A percentile compares a stretch with the other conserved stretches of the same genome.
phyloP scores from a whole-genome alignment of 2,888 invertebrate species.

The Cabera pusaria region DNA sequence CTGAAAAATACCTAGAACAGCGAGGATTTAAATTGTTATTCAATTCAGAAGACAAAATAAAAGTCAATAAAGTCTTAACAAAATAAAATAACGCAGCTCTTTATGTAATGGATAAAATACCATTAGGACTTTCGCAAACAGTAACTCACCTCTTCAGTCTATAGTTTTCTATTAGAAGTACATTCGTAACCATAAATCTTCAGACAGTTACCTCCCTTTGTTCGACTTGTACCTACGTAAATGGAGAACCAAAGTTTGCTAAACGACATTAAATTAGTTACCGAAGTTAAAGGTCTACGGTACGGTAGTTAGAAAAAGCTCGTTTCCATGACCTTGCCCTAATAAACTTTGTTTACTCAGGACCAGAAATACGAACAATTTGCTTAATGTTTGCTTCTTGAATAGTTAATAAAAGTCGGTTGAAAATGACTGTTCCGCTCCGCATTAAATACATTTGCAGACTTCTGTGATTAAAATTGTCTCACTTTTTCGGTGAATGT shows the following conservation, averaged over 20 bases:
- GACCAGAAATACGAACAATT: conserved; percentile 15
- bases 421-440: too few species aligned
- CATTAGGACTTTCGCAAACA: conserved; percentile 15
- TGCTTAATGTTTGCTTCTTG: conserved; percentile 13
- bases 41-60: conserved; percentile 1
- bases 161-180: conserved; percentile 22
- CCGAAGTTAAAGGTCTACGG: conserved; percentile 42
- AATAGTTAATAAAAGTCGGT: conserved; percentile 10
- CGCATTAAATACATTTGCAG: too few species aligned
- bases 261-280: conserved; percentile 48
- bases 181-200: conserved; percentile 28
- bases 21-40: too few species aligned
- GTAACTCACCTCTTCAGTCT: conserved; percentile 15
- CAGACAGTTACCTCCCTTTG: conserved; percentile 28
- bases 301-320: conserved; percentile 44
- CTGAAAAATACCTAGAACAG: too few species aligned
- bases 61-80: conserved; percentile 4
- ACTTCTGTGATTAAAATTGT: too few species aligned
- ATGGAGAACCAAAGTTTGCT: conserved; percentile 43
- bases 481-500: too few species aligned
- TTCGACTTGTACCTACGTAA: conserved; percentile 29
- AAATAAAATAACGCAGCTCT: conserved; percentile 8
- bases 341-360: conserved; percentile 18
- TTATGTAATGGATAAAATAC: conserved; percentile 10
- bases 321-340: conserved; percentile 32